Percentiles rank a stretch among this genome's conserved stretches.
Conservation (phyloP, 1,140 invertebrate species). For the Oscheius sp. region DNA sequence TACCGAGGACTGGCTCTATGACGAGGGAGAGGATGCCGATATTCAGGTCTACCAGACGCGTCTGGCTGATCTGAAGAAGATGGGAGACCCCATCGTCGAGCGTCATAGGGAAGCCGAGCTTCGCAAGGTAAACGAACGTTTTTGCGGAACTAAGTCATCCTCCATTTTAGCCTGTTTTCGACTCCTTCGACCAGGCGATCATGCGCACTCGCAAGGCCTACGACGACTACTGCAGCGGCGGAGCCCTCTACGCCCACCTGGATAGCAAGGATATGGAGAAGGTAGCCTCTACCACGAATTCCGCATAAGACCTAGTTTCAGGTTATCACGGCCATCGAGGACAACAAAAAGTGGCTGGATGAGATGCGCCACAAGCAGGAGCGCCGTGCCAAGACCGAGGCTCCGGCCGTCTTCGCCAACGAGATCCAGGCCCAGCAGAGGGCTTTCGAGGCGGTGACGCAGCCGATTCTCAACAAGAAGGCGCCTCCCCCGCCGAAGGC, state of each 20-base stretch:
- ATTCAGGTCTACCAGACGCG: conserved; percentile 76
- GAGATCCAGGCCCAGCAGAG: conserved; percentile 28
- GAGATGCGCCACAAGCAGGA: conserved; percentile 35
- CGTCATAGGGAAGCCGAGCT: conserved; percentile 31
- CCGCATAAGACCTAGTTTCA: background rate
- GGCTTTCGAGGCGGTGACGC: conserved; percentile 26
- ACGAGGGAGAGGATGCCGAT: conserved; percentile 81
- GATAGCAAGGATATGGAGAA: conserved; percentile 39
- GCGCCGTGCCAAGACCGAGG: conserved; percentile 18
- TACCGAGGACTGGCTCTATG: conserved; percentile 92
- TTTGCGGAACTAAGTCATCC: too few relatives aligned
- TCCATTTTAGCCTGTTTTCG: conserved; percentile 6
- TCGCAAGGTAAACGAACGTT: background rate
- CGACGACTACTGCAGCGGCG: conserved; percentile 30
- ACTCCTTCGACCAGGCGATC: conserved; percentile 27
- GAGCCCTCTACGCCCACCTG: conserved; percentile 22
- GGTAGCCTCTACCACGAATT: background rate
- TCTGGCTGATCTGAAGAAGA: conserved; percentile 67
- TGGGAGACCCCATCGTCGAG: conserved; percentile 47
- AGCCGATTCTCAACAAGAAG: conserved; percentile 33
- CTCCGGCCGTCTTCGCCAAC: conserved; percentile 29
- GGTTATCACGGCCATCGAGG: conserved; percentile 35
- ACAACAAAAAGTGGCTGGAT: conserved; percentile 33
- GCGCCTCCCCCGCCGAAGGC: conserved; percentile 19
- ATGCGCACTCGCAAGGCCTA: conserved; percentile 22